Percentiles rank a stretch among this genome's conserved stretches.
These are phyloP conservation scores for Pomacea canaliculata DNA, from an alignment of 2,888 invertebrate species.

Conservation along the genomic window DNA sequence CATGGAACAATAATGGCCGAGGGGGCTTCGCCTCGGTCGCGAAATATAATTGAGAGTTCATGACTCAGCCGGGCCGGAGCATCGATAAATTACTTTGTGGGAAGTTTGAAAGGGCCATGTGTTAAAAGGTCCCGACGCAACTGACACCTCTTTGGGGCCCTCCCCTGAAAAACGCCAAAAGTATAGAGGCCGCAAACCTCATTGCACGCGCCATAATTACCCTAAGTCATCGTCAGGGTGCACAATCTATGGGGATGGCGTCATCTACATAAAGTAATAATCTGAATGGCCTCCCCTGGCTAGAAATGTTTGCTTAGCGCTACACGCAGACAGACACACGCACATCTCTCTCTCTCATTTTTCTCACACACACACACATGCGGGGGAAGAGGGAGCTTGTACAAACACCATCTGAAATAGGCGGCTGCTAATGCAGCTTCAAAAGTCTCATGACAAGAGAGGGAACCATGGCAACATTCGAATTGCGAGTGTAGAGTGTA, in stretches of 20 bases:
- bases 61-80: slow-evolving; percentile 17
- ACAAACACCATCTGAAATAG: too few species aligned
- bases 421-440: too few species aligned
- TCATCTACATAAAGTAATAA: slow-evolving; percentile 12
- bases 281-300: background rate
- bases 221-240: background rate
- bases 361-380: too few species aligned
- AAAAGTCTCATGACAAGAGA: too few species aligned
- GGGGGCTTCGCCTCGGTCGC: background rate
- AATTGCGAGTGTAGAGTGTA: background rate
- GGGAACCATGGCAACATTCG: too few species aligned
- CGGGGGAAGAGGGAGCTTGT: too few species aligned
- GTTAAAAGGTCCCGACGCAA: slow-evolving; percentile 12
- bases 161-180: background rate
- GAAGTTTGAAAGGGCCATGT: slow-evolving; percentile 13
- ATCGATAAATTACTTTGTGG: slow-evolving; percentile 19
- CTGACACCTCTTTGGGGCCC: slow-evolving; percentile 3
- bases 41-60: slow-evolving; percentile 13
- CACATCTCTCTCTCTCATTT: too few species aligned
- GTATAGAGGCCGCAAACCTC: slow-evolving; percentile 9
- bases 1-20: slow-evolving; percentile 10
- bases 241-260: background rate
- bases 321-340: too few species aligned
- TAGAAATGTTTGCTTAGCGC: slow-evolving; percentile 1
- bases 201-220: background rate